Base-by-base conservation (phyloP, 2,888 invertebrate genomes). In the Psococerastis gibbosa region DNA sequence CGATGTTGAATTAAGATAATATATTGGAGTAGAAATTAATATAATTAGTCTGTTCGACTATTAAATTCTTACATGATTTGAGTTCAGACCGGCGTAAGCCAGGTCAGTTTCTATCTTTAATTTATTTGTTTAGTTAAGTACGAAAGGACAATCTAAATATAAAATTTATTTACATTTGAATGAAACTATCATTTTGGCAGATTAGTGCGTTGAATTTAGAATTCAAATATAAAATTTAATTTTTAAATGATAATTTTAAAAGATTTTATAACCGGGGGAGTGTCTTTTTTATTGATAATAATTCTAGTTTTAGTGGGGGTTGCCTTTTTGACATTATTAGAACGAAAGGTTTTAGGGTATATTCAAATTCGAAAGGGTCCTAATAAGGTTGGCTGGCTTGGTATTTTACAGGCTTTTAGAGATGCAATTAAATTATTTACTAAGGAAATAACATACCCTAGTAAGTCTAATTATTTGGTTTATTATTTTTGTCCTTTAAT, bases 21-120 rank as follows among this genome's bases (percentile, higher is more conserved):
- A 64, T 65, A 68, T 69, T 65, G 68, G 69, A 68, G 76, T 57
- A 78, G 71, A 62, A 64, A 68, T 68, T 73, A 66, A 68, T 66
- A 64, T 63, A 65, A 73, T 75, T 70, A 69, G 73, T 75, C 76
- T 79, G 78, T 79, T 79, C 78, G 76, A 78, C 76, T 69, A 71
- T 78, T 77, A 70, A 76, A 73, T 70, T 71, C 70, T 77, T 78
- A 79, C 78, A 78, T 79, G 78, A 81, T 79, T 76, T 80, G 79
- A 81, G 79, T 80, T 81, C 73, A 81, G 70, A 79, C 76, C 78
- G 79, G 76, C 66, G 75, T 75, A 56, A 81, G 74, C 77, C 78
- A 79, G 78, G 77, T 80, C 73, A 76, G 78, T 75, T 80, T 80
- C 74, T 80, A 79, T 80, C 75, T 75, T 73, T 71, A 70, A 62